A percentile compares a stretch with the other conserved stretches of the same genome.
Evolutionary conservation across 2,797 vertebrate species (phyloP).

Genomic region (Chaetophractus vellerosus): DNA sequence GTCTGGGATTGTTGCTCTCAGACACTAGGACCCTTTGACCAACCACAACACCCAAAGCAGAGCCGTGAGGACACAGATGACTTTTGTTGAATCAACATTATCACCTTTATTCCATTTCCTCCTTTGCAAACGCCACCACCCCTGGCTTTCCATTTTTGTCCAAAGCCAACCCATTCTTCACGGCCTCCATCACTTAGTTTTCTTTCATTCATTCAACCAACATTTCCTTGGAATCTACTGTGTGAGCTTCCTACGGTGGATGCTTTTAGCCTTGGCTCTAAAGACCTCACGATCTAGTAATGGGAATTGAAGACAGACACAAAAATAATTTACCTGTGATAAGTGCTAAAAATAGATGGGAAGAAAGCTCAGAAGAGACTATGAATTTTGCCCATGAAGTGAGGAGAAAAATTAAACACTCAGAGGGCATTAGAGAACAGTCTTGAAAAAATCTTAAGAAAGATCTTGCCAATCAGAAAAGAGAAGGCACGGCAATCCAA

Average conservation of each 20-base stretch:
- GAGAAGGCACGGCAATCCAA: not conserved
- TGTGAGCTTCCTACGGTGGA: not conserved
- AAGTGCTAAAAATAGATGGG: not conserved
- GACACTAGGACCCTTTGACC: too few species aligned
- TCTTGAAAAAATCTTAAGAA: not conserved
- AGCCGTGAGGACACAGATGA: not conserved
- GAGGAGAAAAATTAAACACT: not conserved
- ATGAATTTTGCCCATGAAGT: not conserved
- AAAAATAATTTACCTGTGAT: not conserved
- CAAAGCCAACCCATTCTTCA: not conserved
- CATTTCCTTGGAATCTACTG: not conserved
- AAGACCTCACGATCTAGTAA: not conserved
- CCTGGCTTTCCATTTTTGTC: not conserved
- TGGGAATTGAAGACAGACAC: not conserved
- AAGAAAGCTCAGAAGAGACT: not conserved
- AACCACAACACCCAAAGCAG: accelerated
- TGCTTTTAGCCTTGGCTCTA: not conserved
- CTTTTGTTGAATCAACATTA: not conserved
- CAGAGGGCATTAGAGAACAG: not conserved
- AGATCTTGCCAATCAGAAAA: not conserved
- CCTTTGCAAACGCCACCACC: not conserved
- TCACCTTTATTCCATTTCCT: not conserved
- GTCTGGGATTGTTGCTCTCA: not conserved
- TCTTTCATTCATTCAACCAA: not conserved
- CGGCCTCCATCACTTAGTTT: accelerated